Percentiles rank a stretch among this genome's conserved stretches.
These are phyloP conservation scores for Chondrosia reniformis DNA, from an alignment of 37 sponge, comb jelly and placozoan genomes.

Conservation along the genomic window DNA sequence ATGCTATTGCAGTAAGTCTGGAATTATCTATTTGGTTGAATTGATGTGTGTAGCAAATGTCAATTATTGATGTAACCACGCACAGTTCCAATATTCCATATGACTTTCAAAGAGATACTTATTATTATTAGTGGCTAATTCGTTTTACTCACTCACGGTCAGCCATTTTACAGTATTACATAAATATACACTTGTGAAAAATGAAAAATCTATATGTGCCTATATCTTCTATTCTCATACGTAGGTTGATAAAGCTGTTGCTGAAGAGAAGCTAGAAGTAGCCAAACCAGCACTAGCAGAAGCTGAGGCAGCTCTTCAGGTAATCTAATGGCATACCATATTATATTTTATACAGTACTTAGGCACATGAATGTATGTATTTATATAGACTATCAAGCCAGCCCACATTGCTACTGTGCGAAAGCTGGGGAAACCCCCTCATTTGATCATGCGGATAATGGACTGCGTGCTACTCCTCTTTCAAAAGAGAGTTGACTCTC, in stretches of 20 bases:
- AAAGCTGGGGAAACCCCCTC: constrained; percentile 98
- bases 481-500: constrained; percentile 49
- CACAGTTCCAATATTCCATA: no score
- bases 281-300: constrained; percentile 94
- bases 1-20: constrained; percentile 72
- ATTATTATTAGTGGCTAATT: no score
- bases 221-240: not conserved
- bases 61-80: no score
- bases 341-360: not conserved
- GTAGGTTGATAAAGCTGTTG: constrained; percentile 84
- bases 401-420: constrained; percentile 95
- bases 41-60: not conserved
- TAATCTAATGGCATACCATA: not conserved
- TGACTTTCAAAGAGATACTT: no score
- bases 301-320: constrained; percentile 93
- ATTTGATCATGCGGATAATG: constrained; percentile 99
- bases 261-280: constrained; percentile 87
- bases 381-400: constrained; percentile 85
- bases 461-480: constrained; percentile 96
- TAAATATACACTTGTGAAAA: no score
- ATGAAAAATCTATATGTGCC: no score
- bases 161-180: no score
- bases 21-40: not conserved
- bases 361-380: not conserved
- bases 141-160: no score